Evolutionary conservation across 1,140 invertebrate species (phyloP).

Genomic region (Bombyx mandarina): DNA sequence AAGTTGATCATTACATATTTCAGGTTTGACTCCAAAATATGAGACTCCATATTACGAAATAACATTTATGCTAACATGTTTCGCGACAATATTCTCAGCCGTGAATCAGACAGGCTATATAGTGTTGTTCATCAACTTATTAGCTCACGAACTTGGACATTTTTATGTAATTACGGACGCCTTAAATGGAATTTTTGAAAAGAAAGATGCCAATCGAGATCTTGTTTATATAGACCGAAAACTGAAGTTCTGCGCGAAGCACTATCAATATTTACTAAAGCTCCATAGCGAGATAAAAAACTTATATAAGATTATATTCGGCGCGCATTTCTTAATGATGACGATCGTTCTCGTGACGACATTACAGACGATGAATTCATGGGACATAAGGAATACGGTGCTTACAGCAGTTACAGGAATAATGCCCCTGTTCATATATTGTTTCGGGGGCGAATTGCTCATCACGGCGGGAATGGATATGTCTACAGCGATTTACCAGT

Average conservation of each 20-base stretch:
- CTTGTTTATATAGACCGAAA: constrained; percentile 8
- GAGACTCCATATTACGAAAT: constrained; percentile 27
- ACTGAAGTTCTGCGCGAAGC: constrained; percentile 22
- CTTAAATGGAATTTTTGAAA: constrained; percentile 16
- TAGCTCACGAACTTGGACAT: constrained; percentile 26
- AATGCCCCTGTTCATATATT: constrained; percentile 29
- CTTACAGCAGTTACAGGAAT: constrained; percentile 25
- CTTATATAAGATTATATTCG: constrained; percentile 24
- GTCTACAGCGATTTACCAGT: constrained; percentile 18
- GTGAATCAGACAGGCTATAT: constrained; percentile 32
- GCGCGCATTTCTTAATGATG: constrained; percentile 29
- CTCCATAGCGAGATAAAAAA: constrained; percentile 19
- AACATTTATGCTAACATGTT: constrained; percentile 18
- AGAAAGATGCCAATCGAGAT: constrained; percentile 6
- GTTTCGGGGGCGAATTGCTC: constrained; percentile 28
- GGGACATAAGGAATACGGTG: constrained; percentile 25
- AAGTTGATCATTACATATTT: constrained; percentile 3
- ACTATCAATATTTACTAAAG: constrained; percentile 24
- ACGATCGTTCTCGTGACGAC: constrained; percentile 28
- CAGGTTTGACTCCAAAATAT: constrained; percentile 26
- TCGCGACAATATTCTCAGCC: constrained; percentile 25
- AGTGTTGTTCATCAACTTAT: constrained; percentile 24
- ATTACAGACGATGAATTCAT: constrained; percentile 26
- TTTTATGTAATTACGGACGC: constrained; percentile 27
- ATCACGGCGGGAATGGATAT: constrained; percentile 18